A percentile compares a stretch with the other conserved stretches of the same genome.
Evolutionary conservation across 2,113 vertebrate species (phyloP).

Genomic region (Cebidichthys violaceus): DNA sequence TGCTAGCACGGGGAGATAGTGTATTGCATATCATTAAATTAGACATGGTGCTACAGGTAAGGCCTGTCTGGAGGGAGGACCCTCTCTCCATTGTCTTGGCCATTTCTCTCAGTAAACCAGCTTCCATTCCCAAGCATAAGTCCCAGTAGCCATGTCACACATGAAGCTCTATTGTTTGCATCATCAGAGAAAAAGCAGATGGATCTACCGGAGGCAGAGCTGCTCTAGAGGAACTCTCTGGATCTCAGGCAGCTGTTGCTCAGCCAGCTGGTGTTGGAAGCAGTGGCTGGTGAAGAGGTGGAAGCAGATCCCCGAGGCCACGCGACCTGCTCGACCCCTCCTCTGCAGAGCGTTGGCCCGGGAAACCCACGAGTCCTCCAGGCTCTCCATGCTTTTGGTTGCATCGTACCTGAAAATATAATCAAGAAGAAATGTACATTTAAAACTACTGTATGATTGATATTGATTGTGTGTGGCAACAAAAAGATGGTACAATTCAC

Average conservation of each 20-base stretch:
- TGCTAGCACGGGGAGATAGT: background rate
- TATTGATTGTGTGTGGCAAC: background rate
- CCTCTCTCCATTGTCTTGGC: background rate
- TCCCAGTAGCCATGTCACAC: background rate
- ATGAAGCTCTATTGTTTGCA: background rate
- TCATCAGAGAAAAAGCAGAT: constrained; percentile 22
- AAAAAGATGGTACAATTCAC: background rate
- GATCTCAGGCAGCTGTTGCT: constrained; percentile 96
- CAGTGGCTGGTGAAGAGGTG: constrained; percentile 97
- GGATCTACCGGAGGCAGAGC: constrained; percentile 91
- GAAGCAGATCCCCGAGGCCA: constrained; percentile 95
- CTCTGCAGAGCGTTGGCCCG: constrained; percentile 95
- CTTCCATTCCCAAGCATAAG: background rate
- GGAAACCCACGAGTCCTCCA: constrained; percentile 95
- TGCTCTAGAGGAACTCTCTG: constrained; percentile 95
- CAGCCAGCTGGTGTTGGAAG: constrained; percentile 89
- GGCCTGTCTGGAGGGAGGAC: background rate
- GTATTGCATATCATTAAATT: background rate
- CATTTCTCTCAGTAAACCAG: background rate
- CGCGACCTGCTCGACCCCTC: constrained; percentile 93
- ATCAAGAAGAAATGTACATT: background rate
- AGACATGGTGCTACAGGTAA: background rate
- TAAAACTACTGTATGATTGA: background rate
- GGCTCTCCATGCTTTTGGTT: constrained; percentile 97
- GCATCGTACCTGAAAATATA: constrained; percentile 89